A percentile compares a stretch with the other conserved stretches of the same genome.
These are phyloP conservation scores for Apeltes quadracus DNA, from an alignment of 2,113 vertebrate species.

Conservation along the genomic window DNA sequence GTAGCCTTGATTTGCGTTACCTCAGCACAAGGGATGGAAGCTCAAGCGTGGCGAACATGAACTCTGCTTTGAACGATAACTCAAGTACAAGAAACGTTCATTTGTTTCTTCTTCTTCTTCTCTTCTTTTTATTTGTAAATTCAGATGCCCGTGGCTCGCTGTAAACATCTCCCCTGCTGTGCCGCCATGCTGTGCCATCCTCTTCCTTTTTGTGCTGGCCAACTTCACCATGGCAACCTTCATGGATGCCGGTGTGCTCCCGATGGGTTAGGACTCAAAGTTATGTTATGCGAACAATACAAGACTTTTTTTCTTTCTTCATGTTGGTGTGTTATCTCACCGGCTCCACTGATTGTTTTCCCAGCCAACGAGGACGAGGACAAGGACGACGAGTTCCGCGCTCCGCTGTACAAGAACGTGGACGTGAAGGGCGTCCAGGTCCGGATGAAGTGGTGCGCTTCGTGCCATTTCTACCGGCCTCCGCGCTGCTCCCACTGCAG, in stretches of 20 bases:
- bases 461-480: slow-evolving; percentile 96
- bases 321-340: neutral
- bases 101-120: neutral
- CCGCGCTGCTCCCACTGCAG: slow-evolving; percentile 97
- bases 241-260: slow-evolving; percentile 96
- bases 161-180: slow-evolving; percentile 89
- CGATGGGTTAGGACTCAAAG: slow-evolving; percentile 84
- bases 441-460: slow-evolving; percentile 97
- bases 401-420: slow-evolving; percentile 96
- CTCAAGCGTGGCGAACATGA: neutral
- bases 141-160: slow-evolving; percentile 95
- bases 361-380: slow-evolving; percentile 96
- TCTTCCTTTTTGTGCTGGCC: slow-evolving; percentile 95
- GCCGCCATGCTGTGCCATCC: slow-evolving; percentile 90
- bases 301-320: neutral
- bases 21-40: slow-evolving; percentile 31
- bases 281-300: neutral
- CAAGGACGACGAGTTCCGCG: slow-evolving; percentile 85
- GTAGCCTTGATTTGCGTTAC: slow-evolving; percentile 34
- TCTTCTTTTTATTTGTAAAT: slow-evolving; percentile 18
- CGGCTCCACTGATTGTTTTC: neutral
- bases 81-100: slow-evolving; percentile 8
- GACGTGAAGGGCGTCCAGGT: slow-evolving; percentile 95
- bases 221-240: slow-evolving; percentile 99
- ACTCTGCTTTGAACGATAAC: slow-evolving; percentile 8